Conservation (phyloP, 2,113 vertebrate species). For the Rhabdornis inornatus region DNA sequence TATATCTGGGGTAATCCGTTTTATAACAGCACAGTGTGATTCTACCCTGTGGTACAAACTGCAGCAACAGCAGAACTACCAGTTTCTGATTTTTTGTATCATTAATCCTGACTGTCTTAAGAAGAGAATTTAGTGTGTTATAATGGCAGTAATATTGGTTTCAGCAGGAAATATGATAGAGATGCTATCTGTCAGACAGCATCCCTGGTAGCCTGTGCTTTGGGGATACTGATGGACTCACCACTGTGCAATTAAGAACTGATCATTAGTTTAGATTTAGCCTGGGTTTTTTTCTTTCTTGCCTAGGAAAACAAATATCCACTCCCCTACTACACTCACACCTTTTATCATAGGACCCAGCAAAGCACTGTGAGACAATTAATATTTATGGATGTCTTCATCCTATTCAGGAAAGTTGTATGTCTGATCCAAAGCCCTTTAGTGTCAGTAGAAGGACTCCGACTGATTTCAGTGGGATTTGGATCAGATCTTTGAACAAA, state of each 20-base stretch:
- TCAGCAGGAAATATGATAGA: background rate
- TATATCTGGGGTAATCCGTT: background rate
- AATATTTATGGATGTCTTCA: background rate
- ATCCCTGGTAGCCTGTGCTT: background rate
- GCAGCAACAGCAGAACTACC: background rate
- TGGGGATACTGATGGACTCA: background rate
- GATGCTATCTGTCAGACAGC: background rate
- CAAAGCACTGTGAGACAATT: background rate
- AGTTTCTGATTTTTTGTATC: background rate
- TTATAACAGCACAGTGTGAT: background rate
- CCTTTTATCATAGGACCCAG: background rate
- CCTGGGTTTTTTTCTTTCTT: background rate
- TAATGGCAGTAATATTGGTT: background rate
- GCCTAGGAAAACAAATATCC: background rate
- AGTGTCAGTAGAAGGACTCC: background rate
- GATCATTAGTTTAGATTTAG: background rate
- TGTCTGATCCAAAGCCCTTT: slow-evolving; percentile 5
- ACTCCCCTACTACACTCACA: background rate
- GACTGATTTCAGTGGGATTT: background rate
- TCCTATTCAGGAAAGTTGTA: background rate
- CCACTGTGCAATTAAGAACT: background rate
- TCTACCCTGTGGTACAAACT: background rate
- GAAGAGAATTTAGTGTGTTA: background rate
- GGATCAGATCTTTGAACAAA: slow-evolving; percentile 7
- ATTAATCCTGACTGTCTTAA: background rate